Evolutionary conservation across 2,888 invertebrate species (phyloP).

Genomic region (Tetranychus piercei): DNA sequence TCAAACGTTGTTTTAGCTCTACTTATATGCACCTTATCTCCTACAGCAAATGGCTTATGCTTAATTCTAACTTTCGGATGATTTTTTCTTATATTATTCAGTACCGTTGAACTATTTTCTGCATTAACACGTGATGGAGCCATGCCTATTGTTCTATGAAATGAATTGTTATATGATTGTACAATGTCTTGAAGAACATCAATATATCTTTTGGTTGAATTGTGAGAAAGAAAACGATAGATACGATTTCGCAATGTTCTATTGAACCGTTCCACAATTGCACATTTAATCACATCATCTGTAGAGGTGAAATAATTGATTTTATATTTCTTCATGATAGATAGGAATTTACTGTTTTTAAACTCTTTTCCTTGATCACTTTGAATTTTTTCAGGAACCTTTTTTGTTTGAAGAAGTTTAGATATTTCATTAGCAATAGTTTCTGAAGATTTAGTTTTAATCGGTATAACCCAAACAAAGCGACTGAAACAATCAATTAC

Average conservation of each 20-base stretch:
- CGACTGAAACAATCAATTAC: slow-evolving; percentile 28
- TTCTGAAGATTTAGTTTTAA: slow-evolving; percentile 26
- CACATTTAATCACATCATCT: slow-evolving; percentile 28
- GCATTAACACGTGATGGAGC: not conserved
- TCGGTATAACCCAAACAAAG: slow-evolving; percentile 26
- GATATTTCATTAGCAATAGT: slow-evolving; percentile 24
- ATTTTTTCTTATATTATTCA: not conserved
- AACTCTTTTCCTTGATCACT: slow-evolving; percentile 27
- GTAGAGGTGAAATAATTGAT: slow-evolving; percentile 24
- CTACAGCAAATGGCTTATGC: not conserved
- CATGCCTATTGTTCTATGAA: slow-evolving; percentile 8
- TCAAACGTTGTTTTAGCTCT: not conserved
- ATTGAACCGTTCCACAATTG: not conserved
- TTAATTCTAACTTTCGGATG: not conserved
- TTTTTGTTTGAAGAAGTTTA: slow-evolving; percentile 21
- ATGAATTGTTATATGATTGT: slow-evolving; percentile 9
- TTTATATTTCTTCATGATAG: slow-evolving; percentile 6
- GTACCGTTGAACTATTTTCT: not conserved
- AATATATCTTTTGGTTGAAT: slow-evolving; percentile 25
- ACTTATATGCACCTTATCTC: not conserved
- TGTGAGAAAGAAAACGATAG: slow-evolving; percentile 26
- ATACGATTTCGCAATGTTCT: slow-evolving; percentile 27
- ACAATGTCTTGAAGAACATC: slow-evolving; percentile 10
- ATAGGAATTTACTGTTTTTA: slow-evolving; percentile 19
- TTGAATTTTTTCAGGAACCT: slow-evolving; percentile 23